Conservation (phyloP, 2,113 vertebrate species). For the Grammomys dolichurus region DNA sequence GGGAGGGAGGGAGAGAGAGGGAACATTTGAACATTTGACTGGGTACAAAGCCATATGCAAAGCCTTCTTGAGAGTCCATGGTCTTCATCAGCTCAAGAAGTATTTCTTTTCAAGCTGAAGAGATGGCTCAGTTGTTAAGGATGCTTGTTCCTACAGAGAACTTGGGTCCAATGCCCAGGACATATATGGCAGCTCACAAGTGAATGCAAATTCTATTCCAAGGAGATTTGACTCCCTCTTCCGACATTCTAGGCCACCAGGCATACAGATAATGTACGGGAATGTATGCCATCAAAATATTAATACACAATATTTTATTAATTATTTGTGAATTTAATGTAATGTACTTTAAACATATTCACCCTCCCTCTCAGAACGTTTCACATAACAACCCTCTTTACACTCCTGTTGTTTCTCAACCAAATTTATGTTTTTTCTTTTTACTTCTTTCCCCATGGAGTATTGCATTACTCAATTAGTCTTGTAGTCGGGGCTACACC, state of each 20-base stretch:
- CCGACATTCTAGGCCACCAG: background rate
- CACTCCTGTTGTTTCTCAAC: background rate
- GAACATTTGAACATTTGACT: background rate
- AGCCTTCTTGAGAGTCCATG: slow-evolving; percentile 4
- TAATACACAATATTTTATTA: background rate
- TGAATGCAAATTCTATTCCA: background rate
- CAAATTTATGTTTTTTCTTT: background rate
- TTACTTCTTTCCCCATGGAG: background rate
- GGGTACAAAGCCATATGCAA: background rate
- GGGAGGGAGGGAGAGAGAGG: background rate
- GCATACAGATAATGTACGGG: background rate
- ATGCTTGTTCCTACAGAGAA: background rate
- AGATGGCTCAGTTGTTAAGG: background rate
- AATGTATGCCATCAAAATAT: background rate
- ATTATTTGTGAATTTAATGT: background rate
- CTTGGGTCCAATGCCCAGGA: background rate
- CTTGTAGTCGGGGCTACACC: background rate
- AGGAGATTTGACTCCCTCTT: background rate
- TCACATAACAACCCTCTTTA: background rate
- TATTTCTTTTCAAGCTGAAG: background rate
- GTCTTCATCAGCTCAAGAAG: background rate
- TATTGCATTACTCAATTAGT: background rate
- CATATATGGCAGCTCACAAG: background rate
- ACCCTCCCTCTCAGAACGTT: background rate
- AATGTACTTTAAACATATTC: background rate